A percentile compares a stretch with the other conserved stretches of the same genome.
phyloP scores from a whole-genome alignment of 2,113 vertebrate genomes.

The Scomber scombrus region DNA sequence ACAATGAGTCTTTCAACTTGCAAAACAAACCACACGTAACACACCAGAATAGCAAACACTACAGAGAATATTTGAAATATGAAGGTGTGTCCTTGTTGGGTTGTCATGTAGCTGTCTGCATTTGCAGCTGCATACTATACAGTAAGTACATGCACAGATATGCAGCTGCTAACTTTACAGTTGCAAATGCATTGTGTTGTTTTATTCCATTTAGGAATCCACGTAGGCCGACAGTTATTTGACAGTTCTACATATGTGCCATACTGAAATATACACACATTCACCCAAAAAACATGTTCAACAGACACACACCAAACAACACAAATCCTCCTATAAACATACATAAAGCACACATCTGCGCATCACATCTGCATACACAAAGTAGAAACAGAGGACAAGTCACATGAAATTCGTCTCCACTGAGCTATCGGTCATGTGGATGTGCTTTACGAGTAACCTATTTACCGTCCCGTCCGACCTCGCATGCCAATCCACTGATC shows the following conservation, averaged over 20 bases:
- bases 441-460: not conserved
- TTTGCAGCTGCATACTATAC: too few species aligned
- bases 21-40: not conserved
- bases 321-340: not conserved
- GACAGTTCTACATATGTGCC: not conserved
- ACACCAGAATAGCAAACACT: not conserved
- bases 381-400: constrained; percentile 16
- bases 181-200: not conserved
- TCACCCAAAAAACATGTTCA: not conserved
- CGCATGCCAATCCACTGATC: not conserved
- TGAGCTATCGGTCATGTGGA: not conserved
- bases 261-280: not conserved
- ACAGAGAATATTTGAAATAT: not conserved
- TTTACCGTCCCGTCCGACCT: not conserved
- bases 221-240: too few species aligned
- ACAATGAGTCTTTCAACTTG: not conserved
- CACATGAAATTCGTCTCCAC: constrained; percentile 2
- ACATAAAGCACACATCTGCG: not conserved
- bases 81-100: not conserved
- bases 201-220: too few species aligned
- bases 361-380: not conserved
- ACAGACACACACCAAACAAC: not conserved
- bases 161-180: not conserved
- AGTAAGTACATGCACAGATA: too few species aligned
- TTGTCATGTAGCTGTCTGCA: not conserved